Percentiles rank a stretch among this genome's conserved stretches.
These are phyloP conservation scores for Chelon auratus DNA, from an alignment of 2,797 vertebrate genomes.

Conservation along the genomic window DNA sequence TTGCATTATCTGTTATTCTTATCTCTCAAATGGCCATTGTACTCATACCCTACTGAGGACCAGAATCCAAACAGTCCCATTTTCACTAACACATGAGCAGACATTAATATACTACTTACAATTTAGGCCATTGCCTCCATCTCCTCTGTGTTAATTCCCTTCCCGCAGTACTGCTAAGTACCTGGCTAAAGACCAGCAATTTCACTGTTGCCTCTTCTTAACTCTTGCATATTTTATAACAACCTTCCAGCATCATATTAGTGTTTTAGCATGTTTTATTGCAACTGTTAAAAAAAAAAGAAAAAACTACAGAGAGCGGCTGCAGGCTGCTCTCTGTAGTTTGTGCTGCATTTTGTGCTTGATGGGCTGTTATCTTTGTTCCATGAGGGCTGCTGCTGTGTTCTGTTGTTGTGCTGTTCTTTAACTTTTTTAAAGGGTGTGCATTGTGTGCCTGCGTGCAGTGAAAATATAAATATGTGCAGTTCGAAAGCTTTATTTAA, in stretches of 20 bases:
- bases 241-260: constrained; percentile 37
- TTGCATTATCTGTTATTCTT: neutral
- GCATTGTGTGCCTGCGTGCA: neutral
- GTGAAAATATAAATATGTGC: neutral
- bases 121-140: constrained; percentile 33
- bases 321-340: constrained; percentile 14
- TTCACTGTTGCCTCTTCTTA: constrained; percentile 33
- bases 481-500: neutral
- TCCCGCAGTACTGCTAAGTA: constrained; percentile 27
- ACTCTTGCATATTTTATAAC: constrained; percentile 55
- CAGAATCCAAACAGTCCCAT: constrained; percentile 14
- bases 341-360: no score
- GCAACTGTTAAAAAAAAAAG: constrained; percentile 28
- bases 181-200: constrained; percentile 45
- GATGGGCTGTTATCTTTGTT: neutral
- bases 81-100: constrained; percentile 2
- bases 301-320: neutral
- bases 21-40: neutral
- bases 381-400: neutral
- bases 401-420: neutral
- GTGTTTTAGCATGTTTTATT: constrained; percentile 57
- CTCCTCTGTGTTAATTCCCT: constrained; percentile 19
- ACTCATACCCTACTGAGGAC: neutral
- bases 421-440: neutral
- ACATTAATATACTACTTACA: constrained; percentile 15